Evolutionary conservation across 2,113 vertebrate genomes (phyloP).

Genomic region (Gambusia affinis): DNA sequence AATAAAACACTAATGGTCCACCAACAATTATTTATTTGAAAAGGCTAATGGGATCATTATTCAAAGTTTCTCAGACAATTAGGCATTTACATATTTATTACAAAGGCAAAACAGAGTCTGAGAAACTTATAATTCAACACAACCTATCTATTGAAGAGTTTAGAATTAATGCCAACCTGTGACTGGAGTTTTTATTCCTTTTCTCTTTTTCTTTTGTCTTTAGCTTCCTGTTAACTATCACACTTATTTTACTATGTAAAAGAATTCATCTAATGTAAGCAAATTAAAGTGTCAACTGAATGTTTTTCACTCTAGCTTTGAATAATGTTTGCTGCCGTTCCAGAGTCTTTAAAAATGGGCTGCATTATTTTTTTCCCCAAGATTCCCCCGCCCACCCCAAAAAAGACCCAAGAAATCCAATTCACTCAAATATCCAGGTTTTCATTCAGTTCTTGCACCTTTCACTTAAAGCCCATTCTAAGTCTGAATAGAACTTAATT

Average conservation of each 20-base stretch:
- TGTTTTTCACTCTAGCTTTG: background rate
- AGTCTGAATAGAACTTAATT: no score
- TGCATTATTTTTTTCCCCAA: background rate
- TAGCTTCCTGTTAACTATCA: background rate
- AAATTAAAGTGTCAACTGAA: background rate
- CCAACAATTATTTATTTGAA: conserved; percentile 36
- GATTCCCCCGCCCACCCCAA: background rate
- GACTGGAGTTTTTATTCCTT: conserved; percentile 5
- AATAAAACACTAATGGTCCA: conserved; percentile 51
- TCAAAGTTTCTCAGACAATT: conserved; percentile 56
- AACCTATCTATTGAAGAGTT: conserved; percentile 21
- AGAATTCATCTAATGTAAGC: background rate
- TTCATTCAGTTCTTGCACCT: background rate
- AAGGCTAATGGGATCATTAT: conserved; percentile 55
- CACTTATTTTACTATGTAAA: background rate
- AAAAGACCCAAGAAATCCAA: background rate
- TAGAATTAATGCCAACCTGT: conserved; percentile 26
- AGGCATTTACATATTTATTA: conserved; percentile 54
- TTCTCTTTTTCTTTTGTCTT: background rate
- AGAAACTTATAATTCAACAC: conserved; percentile 28
- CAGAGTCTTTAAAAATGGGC: background rate
- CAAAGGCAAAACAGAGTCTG: conserved; percentile 24
- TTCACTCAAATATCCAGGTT: background rate
- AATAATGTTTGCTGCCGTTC: no score
- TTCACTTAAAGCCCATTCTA: no score